Conservation (phyloP, 2,113 vertebrate genomes). For the Pipa parva region DNA sequence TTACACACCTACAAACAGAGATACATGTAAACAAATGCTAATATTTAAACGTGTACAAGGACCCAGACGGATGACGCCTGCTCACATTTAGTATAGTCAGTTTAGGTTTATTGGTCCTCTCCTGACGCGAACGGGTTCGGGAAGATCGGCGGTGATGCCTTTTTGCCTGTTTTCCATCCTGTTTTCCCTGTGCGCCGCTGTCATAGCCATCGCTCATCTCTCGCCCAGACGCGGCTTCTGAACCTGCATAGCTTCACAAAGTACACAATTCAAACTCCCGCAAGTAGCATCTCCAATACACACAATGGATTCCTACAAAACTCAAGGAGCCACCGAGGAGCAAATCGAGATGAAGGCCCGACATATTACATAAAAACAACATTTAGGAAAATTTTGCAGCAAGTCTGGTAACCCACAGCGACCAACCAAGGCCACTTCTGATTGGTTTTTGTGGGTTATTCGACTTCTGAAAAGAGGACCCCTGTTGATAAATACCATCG, state of each 20-base stretch:
- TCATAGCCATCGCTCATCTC: conserved; percentile 91
- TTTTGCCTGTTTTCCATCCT: conserved; percentile 76
- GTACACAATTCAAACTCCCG: neutral
- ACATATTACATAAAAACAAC: no score
- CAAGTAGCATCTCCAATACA: no score
- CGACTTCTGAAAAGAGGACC: no score
- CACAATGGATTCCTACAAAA: no score
- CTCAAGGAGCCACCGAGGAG: neutral
- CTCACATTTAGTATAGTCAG: conserved; percentile 90
- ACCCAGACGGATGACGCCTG: conserved; percentile 21
- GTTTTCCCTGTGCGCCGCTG: conserved; percentile 72
- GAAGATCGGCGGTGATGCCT: conserved; percentile 90
- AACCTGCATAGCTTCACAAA: conserved; percentile 63
- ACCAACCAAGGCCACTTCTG: no score
- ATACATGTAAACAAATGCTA: neutral
- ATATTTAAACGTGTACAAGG: conserved; percentile 4
- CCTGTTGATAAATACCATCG: no score
- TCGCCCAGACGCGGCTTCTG: conserved; percentile 82
- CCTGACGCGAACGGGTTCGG: conserved; percentile 84
- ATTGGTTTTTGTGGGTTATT: no score
- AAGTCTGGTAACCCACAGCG: no score
- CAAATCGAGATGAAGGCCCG: neutral
- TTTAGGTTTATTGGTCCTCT: conserved; percentile 86
- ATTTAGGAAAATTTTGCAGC: no score
- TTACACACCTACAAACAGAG: conserved; percentile 76